Percentiles rank a stretch among this genome's conserved stretches.
Conservation (phyloP, 2,888 invertebrate species). For the Eristalis tenax region DNA sequence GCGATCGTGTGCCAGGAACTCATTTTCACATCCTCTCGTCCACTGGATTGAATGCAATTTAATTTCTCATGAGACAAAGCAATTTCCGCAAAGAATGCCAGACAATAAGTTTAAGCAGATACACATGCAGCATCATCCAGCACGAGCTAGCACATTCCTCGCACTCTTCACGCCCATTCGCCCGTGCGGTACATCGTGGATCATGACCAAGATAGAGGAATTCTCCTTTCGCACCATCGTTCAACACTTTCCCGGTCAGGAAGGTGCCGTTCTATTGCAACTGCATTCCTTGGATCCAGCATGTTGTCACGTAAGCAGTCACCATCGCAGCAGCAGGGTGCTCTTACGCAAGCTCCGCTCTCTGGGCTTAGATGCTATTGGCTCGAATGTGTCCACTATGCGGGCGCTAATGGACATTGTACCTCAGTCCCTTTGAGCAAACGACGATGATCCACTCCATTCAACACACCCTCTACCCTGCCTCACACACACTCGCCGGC, state of each 20-base stretch:
- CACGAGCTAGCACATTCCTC: not conserved
- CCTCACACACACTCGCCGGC: not conserved
- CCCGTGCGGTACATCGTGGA: not conserved
- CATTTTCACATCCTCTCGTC: constrained; percentile 10
- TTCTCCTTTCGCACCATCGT: not conserved
- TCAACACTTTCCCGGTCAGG: not conserved
- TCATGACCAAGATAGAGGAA: not conserved
- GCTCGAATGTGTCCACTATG: constrained; percentile 40
- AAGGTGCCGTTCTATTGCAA: too few species aligned
- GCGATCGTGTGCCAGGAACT: constrained; percentile 48
- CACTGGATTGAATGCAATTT: constrained; percentile 17
- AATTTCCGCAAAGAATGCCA: constrained; percentile 60
- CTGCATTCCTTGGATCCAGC: constrained; percentile 35
- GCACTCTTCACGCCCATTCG: not conserved
- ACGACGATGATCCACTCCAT: constrained; percentile 30
- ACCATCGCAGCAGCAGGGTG: constrained; percentile 7
- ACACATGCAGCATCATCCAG: constrained; percentile 26
- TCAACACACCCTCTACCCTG: not conserved
- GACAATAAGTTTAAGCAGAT: constrained; percentile 39
- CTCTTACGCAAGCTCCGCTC: constrained; percentile 16
- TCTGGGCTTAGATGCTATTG: constrained; percentile 56
- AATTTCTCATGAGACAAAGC: constrained; percentile 64
- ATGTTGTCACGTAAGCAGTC: constrained; percentile 63
- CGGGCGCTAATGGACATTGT: constrained; percentile 39
- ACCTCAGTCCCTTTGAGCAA: not conserved